These are phyloP conservation scores for Drosophila arizonae DNA, from an alignment of 1,140 invertebrate genomes.

Conservation along the genomic window DNA sequence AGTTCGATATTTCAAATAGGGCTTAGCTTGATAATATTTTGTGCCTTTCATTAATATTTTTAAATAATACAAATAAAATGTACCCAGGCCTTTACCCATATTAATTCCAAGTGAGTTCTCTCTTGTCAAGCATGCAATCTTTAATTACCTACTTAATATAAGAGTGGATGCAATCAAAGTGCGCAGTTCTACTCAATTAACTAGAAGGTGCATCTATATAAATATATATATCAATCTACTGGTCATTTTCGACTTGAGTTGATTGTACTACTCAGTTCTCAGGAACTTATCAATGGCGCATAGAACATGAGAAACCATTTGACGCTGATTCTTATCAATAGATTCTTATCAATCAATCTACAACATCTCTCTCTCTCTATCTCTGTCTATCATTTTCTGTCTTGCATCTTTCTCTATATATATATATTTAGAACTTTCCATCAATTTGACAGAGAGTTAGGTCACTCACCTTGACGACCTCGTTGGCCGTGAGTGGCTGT, in stretches of 20 bases:
- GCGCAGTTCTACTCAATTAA: not conserved
- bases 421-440: conserved; percentile 11
- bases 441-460: not conserved
- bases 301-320: conserved; percentile 1
- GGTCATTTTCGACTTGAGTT: not conserved
- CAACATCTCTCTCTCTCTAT: not conserved
- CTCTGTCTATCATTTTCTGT: not conserved
- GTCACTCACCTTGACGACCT: conserved; percentile 75
- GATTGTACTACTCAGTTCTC: no score
- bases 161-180: not conserved
- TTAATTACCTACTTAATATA: not conserved
- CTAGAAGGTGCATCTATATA: not conserved
- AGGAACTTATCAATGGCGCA: not conserved
- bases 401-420: not conserved
- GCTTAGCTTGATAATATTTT: not conserved
- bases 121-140: conserved; percentile 1
- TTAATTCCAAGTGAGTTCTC: no score
- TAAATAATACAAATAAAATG: no score
- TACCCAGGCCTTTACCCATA: no score
- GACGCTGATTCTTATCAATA: not conserved
- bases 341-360: conserved; percentile 2
- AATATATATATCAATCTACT: not conserved
- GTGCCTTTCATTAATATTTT: no score
- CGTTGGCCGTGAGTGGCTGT: conserved; percentile 59
- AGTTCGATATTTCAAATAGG: not conserved